These are phyloP conservation scores for Heptranchias perlo DNA, from an alignment of 2,113 vertebrate genomes.

Conservation along the genomic window DNA sequence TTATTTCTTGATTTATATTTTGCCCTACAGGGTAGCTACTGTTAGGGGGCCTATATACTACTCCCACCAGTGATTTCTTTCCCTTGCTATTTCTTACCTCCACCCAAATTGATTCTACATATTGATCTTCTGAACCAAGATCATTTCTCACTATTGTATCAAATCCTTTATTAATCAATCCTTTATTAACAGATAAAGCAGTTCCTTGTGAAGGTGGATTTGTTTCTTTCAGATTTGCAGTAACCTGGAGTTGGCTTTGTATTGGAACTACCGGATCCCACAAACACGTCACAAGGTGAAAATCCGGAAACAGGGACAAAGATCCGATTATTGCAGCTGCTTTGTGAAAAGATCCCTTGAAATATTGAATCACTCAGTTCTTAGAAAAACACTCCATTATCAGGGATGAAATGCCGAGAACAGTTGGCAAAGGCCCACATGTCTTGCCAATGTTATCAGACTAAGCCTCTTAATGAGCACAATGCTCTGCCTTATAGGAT, in stretches of 20 bases:
- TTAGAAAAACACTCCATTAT: constrained; percentile 33
- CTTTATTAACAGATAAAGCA: neutral
- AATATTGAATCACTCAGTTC: constrained; percentile 19
- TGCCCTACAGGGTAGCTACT: too few relatives aligned
- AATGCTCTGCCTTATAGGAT: neutral
- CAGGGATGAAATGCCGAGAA: neutral
- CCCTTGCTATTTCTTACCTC: too few relatives aligned
- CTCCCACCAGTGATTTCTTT: too few relatives aligned
- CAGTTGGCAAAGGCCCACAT: neutral
- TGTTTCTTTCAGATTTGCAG: neutral
- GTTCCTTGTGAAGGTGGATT: neutral
- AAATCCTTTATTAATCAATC: too few relatives aligned
- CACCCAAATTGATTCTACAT: too few relatives aligned
- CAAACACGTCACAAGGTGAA: neutral
- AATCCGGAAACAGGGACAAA: neutral
- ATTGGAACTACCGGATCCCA: neutral
- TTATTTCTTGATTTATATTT: too few relatives aligned
- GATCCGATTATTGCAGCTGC: constrained; percentile 25
- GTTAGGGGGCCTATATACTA: too few relatives aligned
- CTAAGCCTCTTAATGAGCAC: constrained; percentile 16
- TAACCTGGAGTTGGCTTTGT: neutral
- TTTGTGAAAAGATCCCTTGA: neutral
- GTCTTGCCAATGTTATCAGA: constrained; percentile 23
- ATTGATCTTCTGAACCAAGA: too few relatives aligned
- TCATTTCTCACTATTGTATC: too few relatives aligned